phyloP scores from a whole-genome alignment of 2,113 vertebrate genomes.

The Sapajus apella region DNA sequence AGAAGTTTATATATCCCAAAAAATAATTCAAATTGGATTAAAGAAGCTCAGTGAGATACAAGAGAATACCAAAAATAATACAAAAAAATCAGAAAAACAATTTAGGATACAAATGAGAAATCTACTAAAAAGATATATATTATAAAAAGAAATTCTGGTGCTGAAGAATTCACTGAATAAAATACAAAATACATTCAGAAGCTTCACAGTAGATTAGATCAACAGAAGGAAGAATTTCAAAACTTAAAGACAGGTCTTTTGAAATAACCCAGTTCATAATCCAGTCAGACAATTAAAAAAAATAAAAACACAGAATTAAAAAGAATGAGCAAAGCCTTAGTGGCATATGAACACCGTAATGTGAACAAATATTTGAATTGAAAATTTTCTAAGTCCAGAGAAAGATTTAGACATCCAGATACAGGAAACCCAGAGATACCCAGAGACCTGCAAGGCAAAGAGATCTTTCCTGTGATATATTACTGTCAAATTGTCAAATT shows the following conservation, averaged over 20 bases:
- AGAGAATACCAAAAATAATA: not conserved
- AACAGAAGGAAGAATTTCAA: not conserved
- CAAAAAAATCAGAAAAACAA: not conserved
- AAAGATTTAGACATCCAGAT: not conserved
- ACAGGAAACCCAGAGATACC: not conserved
- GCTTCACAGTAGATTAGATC: not conserved
- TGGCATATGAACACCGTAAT: not conserved
- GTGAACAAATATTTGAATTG: not conserved
- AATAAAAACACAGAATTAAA: not conserved
- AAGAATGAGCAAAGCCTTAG: not conserved
- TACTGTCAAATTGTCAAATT: not conserved
- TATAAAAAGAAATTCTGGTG: not conserved
- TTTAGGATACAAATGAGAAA: not conserved
- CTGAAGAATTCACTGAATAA: not conserved
- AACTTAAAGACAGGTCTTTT: not conserved
- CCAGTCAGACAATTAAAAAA: not conserved
- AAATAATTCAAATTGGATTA: not conserved
- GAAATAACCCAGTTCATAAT: not conserved
- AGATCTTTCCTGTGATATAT: not conserved
- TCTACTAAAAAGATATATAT: not conserved
- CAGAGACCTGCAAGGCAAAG: not conserved
- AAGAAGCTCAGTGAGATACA: not conserved
- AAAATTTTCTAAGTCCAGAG: not conserved
- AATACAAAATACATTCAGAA: not conserved
- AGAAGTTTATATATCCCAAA: not conserved